Evolutionary conservation across 2,888 invertebrate genomes (phyloP).

Genomic region (Augochlorella aurata): DNA sequence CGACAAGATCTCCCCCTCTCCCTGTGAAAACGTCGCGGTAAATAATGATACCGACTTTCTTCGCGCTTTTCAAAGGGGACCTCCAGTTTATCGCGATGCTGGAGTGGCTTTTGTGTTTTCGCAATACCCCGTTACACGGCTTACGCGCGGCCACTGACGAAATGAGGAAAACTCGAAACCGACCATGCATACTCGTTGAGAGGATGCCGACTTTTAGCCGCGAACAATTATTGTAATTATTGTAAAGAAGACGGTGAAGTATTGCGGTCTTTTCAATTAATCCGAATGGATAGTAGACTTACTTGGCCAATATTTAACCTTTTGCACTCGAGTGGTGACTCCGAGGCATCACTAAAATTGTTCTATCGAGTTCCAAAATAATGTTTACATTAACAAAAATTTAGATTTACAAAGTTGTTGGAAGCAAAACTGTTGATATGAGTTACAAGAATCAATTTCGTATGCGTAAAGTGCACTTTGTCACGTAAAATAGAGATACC

Average conservation of each 20-base stretch:
- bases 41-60: conserved; percentile 37
- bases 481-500: too few relatives aligned
- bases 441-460: too few relatives aligned
- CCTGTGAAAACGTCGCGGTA: conserved; percentile 32
- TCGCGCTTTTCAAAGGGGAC: conserved; percentile 6
- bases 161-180: background rate
- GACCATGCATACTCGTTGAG: background rate
- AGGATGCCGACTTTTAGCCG: background rate
- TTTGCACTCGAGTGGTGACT: too few relatives aligned
- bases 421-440: too few relatives aligned
- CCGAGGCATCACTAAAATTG: too few relatives aligned
- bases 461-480: too few relatives aligned
- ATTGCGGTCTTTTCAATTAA: background rate
- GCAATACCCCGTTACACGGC: conserved; percentile 4
- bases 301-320: too few relatives aligned
- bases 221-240: background rate
- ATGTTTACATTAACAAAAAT: too few relatives aligned
- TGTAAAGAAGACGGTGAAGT: background rate
- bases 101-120: conserved; percentile 18
- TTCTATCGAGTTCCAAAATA: too few relatives aligned
- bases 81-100: conserved; percentile 24
- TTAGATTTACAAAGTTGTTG: too few relatives aligned
- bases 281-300: too few relatives aligned
- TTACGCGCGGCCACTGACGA: background rate
- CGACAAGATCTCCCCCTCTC: conserved; percentile 6